Percentiles rank a stretch among this genome's conserved stretches.
Evolutionary conservation across 1,140 invertebrate species (phyloP).

Genomic region (Anoplolepis gracilipes): DNA sequence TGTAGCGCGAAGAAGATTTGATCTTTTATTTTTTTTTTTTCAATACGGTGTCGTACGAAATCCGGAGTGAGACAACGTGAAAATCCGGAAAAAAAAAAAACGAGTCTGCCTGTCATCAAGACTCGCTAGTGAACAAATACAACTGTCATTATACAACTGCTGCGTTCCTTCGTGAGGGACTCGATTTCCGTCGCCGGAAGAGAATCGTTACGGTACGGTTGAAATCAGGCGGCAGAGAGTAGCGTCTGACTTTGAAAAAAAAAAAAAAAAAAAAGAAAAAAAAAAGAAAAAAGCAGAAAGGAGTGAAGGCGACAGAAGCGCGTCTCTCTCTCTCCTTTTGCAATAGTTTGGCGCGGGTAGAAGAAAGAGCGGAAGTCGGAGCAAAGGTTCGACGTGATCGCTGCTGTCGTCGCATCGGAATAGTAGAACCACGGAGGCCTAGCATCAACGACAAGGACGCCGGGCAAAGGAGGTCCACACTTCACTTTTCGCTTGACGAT

Average conservation of each 20-base stretch:
- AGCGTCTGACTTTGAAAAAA: not conserved
- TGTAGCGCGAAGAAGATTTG: not conserved
- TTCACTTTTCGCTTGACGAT: conserved; percentile 74
- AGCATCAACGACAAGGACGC: conserved; percentile 73
- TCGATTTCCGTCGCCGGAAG: conserved; percentile 12
- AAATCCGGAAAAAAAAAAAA: not conserved
- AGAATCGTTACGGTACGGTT: not conserved
- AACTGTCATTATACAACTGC: not conserved
- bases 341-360: not conserved
- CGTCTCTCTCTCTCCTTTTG: not conserved
- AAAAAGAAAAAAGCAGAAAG: not conserved
- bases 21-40: not conserved
- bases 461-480: conserved; percentile 70
- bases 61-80: conserved; percentile 8
- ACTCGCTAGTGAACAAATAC: not conserved
- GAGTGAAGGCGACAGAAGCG: not conserved
- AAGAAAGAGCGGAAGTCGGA: conserved; percentile 43
- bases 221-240: conserved; percentile 1
- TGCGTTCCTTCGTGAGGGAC: not conserved
- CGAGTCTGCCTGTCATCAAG: not conserved
- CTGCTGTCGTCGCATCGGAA: conserved; percentile 66
- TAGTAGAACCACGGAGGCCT: conserved; percentile 67
- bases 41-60: not conserved
- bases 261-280: not conserved
- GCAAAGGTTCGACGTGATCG: conserved; percentile 49